Conservation (phyloP, 1,140 invertebrate species). For the Eupeodes corollae region DNA sequence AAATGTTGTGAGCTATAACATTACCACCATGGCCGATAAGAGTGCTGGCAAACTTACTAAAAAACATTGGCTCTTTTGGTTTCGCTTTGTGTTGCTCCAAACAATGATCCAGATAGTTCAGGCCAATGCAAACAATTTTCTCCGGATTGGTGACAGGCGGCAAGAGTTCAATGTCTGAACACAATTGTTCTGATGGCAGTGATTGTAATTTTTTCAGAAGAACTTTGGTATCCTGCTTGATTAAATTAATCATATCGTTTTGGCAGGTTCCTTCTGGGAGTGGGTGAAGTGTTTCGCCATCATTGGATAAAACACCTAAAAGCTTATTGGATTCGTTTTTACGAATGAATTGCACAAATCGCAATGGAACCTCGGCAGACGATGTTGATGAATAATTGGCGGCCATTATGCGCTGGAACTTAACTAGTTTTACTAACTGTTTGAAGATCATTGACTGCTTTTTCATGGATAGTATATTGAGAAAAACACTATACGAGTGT, state of each 20-base stretch:
- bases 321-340: constrained; percentile 24
- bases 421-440: no score
- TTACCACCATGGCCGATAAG: constrained; percentile 65
- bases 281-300: constrained; percentile 24
- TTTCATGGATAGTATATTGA: no score
- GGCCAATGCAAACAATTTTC: constrained; percentile 66
- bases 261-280: constrained; percentile 17
- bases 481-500: no score
- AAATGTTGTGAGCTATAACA: constrained; percentile 54
- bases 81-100: constrained; percentile 59
- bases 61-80: constrained; percentile 63
- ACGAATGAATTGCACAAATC: constrained; percentile 34
- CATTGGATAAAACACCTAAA: constrained; percentile 27
- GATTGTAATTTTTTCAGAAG: constrained; percentile 7
- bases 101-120: constrained; percentile 71
- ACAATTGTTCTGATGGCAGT: constrained; percentile 14
- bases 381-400: no score
- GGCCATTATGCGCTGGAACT: no score
- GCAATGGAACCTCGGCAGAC: constrained; percentile 8
- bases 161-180: constrained; percentile 44
- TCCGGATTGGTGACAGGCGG: constrained; percentile 59
- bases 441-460: no score
- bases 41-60: constrained; percentile 68
- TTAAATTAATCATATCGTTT: constrained; percentile 23
- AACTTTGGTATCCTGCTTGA: constrained; percentile 18